phyloP scores from a whole-genome alignment of 2,797 vertebrate species.

The Hafferia zeledoni region DNA sequence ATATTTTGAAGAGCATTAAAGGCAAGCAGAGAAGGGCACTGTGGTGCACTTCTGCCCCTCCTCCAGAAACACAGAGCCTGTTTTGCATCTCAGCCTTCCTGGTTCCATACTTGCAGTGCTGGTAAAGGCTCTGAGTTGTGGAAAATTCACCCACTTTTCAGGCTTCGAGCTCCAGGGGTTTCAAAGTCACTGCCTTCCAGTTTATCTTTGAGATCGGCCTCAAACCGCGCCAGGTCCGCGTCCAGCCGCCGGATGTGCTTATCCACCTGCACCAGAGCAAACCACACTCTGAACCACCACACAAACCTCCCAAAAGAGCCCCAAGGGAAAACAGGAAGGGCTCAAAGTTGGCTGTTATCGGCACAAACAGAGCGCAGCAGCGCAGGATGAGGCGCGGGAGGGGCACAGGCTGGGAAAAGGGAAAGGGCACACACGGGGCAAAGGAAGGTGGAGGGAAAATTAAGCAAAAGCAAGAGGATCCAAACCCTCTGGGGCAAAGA shows the following conservation, averaged over 20 bases:
- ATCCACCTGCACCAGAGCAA: constrained; percentile 84
- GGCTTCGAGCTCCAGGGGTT: constrained; percentile 78
- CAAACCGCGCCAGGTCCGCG: constrained; percentile 93
- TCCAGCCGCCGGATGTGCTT: constrained; percentile 96
- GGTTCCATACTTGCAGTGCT: accelerated
- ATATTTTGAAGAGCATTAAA: neutral
- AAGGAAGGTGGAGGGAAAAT: neutral
- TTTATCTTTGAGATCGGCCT: constrained; percentile 97
- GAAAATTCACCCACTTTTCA: constrained; percentile 83
- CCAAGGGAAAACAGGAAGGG: neutral
- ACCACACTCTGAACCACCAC: neutral
- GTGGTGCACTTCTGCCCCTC: neutral
- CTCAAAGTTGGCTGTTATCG: accelerated
- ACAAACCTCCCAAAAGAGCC: neutral
- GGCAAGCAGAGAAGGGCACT: neutral
- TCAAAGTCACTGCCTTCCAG: constrained; percentile 92
- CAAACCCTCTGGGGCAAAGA: neutral
- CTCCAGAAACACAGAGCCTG: neutral
- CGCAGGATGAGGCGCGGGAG: neutral
- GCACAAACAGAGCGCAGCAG: accelerated
- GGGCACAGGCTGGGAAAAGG: neutral
- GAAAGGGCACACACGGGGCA: neutral
- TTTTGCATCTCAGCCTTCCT: neutral
- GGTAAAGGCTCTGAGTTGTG: accelerated
- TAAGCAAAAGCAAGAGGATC: neutral